These are phyloP conservation scores for Palloptera scutellata DNA, from an alignment of 2,888 invertebrate species.

Conservation along the genomic window DNA sequence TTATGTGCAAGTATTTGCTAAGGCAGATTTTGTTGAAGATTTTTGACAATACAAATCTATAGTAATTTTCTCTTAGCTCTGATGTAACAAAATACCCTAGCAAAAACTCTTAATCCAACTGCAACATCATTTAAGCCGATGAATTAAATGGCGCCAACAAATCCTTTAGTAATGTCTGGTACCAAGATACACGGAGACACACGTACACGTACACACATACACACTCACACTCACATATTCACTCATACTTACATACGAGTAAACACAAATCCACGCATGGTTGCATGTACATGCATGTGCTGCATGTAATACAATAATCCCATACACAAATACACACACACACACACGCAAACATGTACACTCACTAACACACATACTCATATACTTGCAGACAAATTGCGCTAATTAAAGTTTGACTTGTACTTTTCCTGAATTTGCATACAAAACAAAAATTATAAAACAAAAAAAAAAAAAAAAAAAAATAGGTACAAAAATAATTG, in stretches of 20 bases:
- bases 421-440: constrained; percentile 21
- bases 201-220: neutral
- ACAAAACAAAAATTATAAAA: neutral
- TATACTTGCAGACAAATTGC: constrained; percentile 32
- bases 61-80: too few relatives aligned
- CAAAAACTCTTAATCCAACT: too few relatives aligned
- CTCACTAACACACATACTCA: constrained; percentile 2
- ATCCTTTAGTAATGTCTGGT: constrained; percentile 6
- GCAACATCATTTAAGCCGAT: neutral
- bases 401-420: constrained; percentile 40
- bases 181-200: constrained; percentile 1
- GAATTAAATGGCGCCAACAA: constrained; percentile 10
- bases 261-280: neutral
- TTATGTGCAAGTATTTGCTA: too few relatives aligned
- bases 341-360: constrained; percentile 8
- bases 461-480: neutral
- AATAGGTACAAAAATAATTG: neutral
- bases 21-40: too few relatives aligned
- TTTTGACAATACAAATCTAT: too few relatives aligned
- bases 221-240: neutral
- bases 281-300: neutral
- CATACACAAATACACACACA: constrained; percentile 3
- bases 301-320: constrained; percentile 17
- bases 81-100: too few relatives aligned
- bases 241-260: neutral